These are phyloP conservation scores for Ceraclea dissimilis DNA, from an alignment of 2,888 invertebrate species.

Conservation along the genomic window DNA sequence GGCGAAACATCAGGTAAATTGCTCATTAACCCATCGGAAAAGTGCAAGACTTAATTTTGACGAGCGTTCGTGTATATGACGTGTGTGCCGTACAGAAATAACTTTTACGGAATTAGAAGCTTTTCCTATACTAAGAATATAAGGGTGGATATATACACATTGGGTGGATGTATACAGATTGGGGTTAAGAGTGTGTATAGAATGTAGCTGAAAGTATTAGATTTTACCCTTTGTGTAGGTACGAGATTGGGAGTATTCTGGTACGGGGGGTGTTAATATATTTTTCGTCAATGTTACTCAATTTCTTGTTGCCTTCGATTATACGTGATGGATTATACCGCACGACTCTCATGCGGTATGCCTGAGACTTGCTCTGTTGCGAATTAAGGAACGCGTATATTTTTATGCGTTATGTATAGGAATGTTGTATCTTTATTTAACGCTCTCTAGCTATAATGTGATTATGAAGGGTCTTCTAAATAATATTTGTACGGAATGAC, in stretches of 20 bases:
- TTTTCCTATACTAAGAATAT: background rate
- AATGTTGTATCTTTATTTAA: no score
- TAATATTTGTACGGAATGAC: no score
- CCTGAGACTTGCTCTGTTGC: background rate
- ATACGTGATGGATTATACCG: conserved; percentile 52
- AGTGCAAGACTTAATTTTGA: background rate
- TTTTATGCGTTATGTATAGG: no score
- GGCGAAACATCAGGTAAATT: background rate
- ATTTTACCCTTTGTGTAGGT: background rate
- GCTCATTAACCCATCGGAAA: background rate
- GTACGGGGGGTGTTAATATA: conserved; percentile 37
- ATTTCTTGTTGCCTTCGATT: conserved; percentile 49
- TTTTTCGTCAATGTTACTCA: conserved; percentile 55
- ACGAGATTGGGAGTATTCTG: conserved; percentile 25
- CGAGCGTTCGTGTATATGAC: background rate
- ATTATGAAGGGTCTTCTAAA: no score
- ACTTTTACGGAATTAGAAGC: conserved; percentile 1
- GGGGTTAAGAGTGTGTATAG: no score
- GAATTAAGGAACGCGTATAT: no score
- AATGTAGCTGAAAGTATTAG: background rate
- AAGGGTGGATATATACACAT: no score
- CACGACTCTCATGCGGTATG: background rate
- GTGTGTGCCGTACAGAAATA: background rate
- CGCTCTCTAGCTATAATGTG: no score
- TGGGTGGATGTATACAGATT: no score